Percentiles rank a stretch among this genome's conserved stretches.
Conservation (phyloP, 1,140 invertebrate species). For the Drosophila murphyi region DNA sequence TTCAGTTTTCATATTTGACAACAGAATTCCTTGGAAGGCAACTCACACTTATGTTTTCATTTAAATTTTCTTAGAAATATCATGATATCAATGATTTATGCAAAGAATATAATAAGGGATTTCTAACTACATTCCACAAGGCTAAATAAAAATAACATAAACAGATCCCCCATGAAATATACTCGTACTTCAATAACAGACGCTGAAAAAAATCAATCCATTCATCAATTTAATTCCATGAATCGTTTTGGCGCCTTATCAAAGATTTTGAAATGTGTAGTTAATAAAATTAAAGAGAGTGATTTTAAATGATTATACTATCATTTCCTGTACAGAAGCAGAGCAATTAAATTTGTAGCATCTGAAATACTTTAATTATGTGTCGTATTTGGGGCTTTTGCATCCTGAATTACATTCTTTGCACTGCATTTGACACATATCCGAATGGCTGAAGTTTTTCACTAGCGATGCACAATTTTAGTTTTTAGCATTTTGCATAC, state of each 20-base stretch:
- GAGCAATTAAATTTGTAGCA: conserved; percentile 8
- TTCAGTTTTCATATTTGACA: not conserved
- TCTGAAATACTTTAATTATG: conserved; percentile 19
- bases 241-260: conserved; percentile 27
- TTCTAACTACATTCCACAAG: not conserved
- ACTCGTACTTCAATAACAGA: conserved; percentile 3
- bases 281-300: too few species aligned
- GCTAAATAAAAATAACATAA: conserved; percentile 1
- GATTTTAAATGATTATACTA: too few species aligned
- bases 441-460: conserved; percentile 45
- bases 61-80: too few species aligned
- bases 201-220: not conserved
- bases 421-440: conserved; percentile 53
- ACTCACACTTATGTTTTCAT: too few species aligned
- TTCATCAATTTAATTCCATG: conserved; percentile 25
- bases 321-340: too few species aligned
- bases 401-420: conserved; percentile 33
- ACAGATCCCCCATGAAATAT: conserved; percentile 23
- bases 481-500: conserved; percentile 26
- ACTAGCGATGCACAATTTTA: conserved; percentile 51
- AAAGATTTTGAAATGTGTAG: not conserved
- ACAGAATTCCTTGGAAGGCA: too few species aligned
- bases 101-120: conserved; percentile 6
- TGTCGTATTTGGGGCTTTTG: conserved; percentile 25
- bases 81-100: not conserved